Conservation (phyloP, 2,888 invertebrate genomes). For the Cerastoderma edule region DNA sequence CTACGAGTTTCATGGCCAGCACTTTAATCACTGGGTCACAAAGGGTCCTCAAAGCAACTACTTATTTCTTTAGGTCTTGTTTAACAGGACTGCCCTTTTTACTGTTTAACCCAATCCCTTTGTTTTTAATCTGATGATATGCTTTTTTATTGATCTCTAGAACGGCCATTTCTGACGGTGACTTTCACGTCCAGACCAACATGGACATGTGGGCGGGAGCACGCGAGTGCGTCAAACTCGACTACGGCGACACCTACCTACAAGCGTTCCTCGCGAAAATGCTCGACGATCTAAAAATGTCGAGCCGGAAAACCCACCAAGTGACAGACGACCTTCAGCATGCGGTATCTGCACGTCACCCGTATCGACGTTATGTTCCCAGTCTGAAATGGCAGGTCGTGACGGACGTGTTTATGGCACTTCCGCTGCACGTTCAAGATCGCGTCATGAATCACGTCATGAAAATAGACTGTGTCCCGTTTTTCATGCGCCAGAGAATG, state of each 20-base stretch:
- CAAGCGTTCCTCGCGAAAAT: conserved; percentile 53
- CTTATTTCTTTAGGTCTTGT: too few species aligned
- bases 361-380: conserved; percentile 64
- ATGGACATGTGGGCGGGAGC: conserved; percentile 62
- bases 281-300: conserved; percentile 41
- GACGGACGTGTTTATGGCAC: conserved; percentile 46
- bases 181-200: conserved; percentile 51
- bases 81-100: too few species aligned
- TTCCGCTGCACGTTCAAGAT: conserved; percentile 57
- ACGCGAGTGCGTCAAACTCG: conserved; percentile 49
- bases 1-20: too few species aligned
- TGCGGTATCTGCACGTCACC: conserved; percentile 56
- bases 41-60: too few species aligned
- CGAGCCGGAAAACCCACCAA: conserved; percentile 53
- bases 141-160: conserved; percentile 44
- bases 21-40: too few species aligned
- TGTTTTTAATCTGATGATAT: too few species aligned
- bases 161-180: conserved; percentile 57
- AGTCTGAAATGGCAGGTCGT: conserved; percentile 35
- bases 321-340: conserved; percentile 64
- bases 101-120: too few species aligned
- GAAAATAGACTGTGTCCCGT: conserved; percentile 46
- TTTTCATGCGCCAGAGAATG: conserved; percentile 51
- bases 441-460: conserved; percentile 22
- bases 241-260: conserved; percentile 69